Base-by-base conservation (phyloP, 2,113 vertebrate species). In the Clupea harengus region DNA sequence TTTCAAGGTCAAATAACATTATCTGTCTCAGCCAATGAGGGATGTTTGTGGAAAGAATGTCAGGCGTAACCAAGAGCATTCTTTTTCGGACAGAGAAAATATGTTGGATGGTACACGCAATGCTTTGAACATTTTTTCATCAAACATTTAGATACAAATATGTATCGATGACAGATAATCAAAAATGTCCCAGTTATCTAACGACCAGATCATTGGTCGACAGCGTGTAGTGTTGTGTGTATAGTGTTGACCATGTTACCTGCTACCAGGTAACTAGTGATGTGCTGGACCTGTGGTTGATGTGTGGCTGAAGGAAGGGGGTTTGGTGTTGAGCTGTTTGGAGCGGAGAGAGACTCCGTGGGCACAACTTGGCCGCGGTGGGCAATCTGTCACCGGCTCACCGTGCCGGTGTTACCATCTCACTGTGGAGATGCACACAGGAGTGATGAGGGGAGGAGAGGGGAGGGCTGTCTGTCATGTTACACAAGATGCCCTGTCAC, bases 361-460 rank as follows among this genome's bases (percentile, higher is more conserved):
- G 72, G 9, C 28, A 75, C 72, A 39, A 28, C 72, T 15, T 75
- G 72, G 72, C 15, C 4, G 32, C 28, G 28, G 15, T 15, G 72
- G 72, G 72, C 72, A 75, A 75, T 75, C 72, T 75, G 72, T 75
- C 72, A 32, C 72, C 72, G 15, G 39, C 72, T 6, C 72, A 75
- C 11, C 28, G 39, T 32, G 10, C 2, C 8, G 10, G 32, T 28
- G 13, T 28, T 3, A 32, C 28, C 3, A 0, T 15, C 9, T 39
- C 28, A 75, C 72, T 13, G 28, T 39, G 25, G 28, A 44, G 13
- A n/a, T n/a, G 22, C 64, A 67, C 8, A 52, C 50, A 52, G 50
- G 10, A 52, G 50, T 3, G 50, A 52, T 15, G 15, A 15, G 50
- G 50, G 15, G 50, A 11, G 50, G 50, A 5, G 22, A 64, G 60